Evolutionary conservation across 2,113 vertebrate genomes (phyloP).

Genomic region (Cyprinodon variegatus): DNA sequence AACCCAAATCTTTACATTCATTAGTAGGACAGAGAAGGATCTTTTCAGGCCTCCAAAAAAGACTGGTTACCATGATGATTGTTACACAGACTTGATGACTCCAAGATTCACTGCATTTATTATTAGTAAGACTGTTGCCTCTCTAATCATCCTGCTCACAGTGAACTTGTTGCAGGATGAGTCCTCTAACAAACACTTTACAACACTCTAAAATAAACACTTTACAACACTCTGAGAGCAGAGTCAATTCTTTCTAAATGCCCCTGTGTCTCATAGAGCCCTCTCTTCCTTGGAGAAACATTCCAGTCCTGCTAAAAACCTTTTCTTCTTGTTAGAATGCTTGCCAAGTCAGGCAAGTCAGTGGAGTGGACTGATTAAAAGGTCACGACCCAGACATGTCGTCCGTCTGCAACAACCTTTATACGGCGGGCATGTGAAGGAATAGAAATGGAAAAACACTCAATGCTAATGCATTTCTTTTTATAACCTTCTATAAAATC

Average conservation of each 20-base stretch:
- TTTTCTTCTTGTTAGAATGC: neutral
- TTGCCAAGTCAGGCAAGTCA: neutral
- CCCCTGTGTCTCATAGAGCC: neutral
- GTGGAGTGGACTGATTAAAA: slow-evolving; percentile 5
- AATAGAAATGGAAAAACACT: neutral
- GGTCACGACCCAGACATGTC: neutral
- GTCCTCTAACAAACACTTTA: neutral
- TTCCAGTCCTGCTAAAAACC: neutral
- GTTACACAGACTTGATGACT: too few species aligned
- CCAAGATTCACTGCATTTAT: neutral
- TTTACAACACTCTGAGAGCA: neutral
- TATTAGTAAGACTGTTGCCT: neutral
- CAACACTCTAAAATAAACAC: neutral
- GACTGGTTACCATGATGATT: too few species aligned
- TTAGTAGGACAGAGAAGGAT: neutral
- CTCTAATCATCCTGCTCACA: neutral
- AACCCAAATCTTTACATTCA: neutral
- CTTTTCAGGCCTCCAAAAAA: neutral
- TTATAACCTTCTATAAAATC: slow-evolving; percentile 4
- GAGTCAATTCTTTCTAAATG: neutral
- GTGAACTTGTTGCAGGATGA: neutral
- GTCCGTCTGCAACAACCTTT: neutral
- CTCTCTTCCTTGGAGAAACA: neutral
- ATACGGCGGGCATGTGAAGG: neutral
- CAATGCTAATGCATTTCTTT: neutral